phyloP scores from a whole-genome alignment of 2,113 vertebrate species.

The Procapra przewalskii region DNA sequence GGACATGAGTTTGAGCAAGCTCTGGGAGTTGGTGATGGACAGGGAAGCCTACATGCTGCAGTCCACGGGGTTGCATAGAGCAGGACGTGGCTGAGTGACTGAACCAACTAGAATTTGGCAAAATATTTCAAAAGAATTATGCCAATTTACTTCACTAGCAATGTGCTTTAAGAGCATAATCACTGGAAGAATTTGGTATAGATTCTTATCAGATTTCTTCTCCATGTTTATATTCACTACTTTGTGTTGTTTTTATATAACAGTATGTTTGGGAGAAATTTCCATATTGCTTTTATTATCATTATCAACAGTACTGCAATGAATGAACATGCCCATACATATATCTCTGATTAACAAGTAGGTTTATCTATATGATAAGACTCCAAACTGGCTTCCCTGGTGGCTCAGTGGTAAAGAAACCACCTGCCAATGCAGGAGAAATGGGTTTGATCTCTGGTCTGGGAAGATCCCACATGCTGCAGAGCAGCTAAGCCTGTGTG shows the following conservation, averaged over 20 bases:
- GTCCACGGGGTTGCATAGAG: neutral
- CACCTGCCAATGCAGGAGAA: neutral
- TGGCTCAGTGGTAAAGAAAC: neutral
- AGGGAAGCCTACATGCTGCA: neutral
- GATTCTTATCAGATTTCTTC: neutral
- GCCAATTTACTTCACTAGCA: neutral
- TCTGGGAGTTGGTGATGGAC: neutral
- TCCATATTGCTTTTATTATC: neutral
- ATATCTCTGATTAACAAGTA: neutral
- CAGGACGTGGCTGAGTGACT: neutral
- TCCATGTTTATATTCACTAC: neutral
- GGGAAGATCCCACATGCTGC: neutral
- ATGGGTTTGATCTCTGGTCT: neutral
- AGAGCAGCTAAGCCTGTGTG: neutral
- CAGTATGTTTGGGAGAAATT: neutral
- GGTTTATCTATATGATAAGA: neutral
- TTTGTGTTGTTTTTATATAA: neutral
- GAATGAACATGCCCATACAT: neutral
- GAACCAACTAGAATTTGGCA: neutral
- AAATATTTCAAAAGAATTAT: conserved; percentile 3
- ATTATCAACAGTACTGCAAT: neutral
- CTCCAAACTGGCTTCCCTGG: neutral
- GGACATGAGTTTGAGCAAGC: neutral
- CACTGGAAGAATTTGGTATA: neutral
- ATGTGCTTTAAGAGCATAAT: neutral